A percentile compares a stretch with the other conserved stretches of the same genome.
These are phyloP conservation scores for Zygogramma bicolorata DNA, from an alignment of 2,888 invertebrate genomes.

Conservation along the genomic window DNA sequence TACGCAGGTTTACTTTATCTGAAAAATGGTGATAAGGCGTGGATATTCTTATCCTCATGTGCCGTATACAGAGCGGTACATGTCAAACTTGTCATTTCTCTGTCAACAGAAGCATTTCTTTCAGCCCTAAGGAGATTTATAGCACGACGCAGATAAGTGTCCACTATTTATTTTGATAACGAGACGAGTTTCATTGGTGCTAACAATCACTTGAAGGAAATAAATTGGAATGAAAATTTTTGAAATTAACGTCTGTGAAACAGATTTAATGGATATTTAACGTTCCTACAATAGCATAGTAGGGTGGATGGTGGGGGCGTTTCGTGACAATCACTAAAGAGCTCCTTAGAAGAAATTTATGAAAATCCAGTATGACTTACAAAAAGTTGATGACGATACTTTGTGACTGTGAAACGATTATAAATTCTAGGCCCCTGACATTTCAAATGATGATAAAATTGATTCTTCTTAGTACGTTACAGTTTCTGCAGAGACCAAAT, in stretches of 20 bases:
- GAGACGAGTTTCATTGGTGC: constrained; percentile 61
- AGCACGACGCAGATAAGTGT: constrained; percentile 52
- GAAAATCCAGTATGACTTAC: neutral
- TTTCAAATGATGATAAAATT: neutral
- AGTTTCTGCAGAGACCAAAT: no score
- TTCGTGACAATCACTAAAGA: constrained; percentile 60
- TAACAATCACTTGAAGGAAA: constrained; percentile 45
- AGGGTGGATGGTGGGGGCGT: constrained; percentile 65
- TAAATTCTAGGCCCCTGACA: neutral
- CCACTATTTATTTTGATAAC: no score
- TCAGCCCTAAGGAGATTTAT: constrained; percentile 56
- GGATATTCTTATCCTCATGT: constrained; percentile 59
- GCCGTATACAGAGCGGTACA: constrained; percentile 61
- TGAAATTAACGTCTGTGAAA: constrained; percentile 31
- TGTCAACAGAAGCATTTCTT: constrained; percentile 56
- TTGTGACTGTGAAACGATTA: neutral
- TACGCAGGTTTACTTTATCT: constrained; percentile 60
- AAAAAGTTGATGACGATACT: neutral
- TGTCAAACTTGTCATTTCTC: constrained; percentile 57
- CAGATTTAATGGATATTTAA: no score
- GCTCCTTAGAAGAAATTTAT: constrained; percentile 26
- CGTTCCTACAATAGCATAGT: constrained; percentile 62
- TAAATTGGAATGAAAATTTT: constrained; percentile 52
- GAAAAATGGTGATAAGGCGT: constrained; percentile 35
- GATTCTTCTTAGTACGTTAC: neutral